Evolutionary conservation across 30 jellyfish, hydroid and myxozoan genomes (phyloP).

Genomic region (Aurelia coerulea): DNA sequence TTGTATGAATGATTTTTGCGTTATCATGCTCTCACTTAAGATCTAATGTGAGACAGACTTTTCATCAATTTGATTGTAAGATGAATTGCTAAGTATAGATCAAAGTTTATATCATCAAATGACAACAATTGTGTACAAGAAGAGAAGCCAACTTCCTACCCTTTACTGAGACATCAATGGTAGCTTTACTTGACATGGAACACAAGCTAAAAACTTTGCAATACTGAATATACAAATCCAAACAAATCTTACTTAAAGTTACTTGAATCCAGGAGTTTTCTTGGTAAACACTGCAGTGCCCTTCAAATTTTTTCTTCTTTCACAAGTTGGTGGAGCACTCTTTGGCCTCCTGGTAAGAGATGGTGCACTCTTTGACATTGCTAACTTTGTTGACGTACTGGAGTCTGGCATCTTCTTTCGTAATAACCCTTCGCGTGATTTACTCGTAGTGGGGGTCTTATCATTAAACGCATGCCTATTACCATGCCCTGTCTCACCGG

Average conservation of each 20-base stretch:
- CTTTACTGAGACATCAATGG: too few species aligned
- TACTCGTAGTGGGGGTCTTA: conserved; percentile 18
- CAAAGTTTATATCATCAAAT: too few species aligned
- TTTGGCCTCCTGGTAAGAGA: conserved; percentile 14
- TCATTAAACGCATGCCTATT: conserved; percentile 33
- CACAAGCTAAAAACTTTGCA: too few species aligned
- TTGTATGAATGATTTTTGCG: too few species aligned
- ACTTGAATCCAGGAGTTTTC: conserved; percentile 12
- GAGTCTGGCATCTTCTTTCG: conserved; percentile 32
- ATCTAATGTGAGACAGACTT: too few species aligned
- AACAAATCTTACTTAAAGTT: not conserved
- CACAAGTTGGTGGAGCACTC: conserved; percentile 55
- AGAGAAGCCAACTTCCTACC: too few species aligned
- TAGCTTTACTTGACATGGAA: too few species aligned
- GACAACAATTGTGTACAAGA: too few species aligned
- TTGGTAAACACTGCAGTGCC: too few species aligned
- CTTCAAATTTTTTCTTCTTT: not conserved
- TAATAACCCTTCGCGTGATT: conserved; percentile 4
- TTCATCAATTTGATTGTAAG: too few species aligned
- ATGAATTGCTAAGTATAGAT: too few species aligned
- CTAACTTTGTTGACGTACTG: not conserved
- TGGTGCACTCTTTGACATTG: not conserved
- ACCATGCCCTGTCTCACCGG: conserved; percentile 19
- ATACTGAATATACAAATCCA: not conserved
- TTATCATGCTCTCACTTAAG: too few species aligned